Evolutionary conservation across 2,888 invertebrate species (phyloP).

Genomic region (Ypsolopha sequella): DNA sequence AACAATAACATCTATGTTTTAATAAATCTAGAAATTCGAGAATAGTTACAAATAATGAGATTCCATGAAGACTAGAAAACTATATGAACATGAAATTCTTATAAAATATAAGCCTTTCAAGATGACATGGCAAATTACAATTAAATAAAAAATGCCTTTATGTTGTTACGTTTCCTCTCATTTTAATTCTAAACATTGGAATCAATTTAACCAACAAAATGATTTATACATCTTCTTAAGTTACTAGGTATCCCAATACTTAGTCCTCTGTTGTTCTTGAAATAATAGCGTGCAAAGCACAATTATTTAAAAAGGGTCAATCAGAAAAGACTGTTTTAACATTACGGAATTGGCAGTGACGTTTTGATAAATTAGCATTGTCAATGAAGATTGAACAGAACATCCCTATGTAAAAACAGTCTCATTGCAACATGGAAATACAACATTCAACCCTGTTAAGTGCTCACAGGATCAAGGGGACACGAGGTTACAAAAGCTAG

Average conservation of each 20-base stretch:
- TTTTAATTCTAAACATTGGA: slow-evolving; percentile 59
- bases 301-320: slow-evolving; percentile 33
- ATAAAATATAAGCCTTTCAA: slow-evolving; percentile 67
- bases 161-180: slow-evolving; percentile 43
- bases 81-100: slow-evolving; percentile 69
- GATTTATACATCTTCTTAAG: slow-evolving; percentile 62
- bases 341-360: slow-evolving; percentile 15
- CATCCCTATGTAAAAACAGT: slow-evolving; percentile 35
- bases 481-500: slow-evolving; percentile 57
- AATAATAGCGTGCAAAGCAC: slow-evolving; percentile 37
- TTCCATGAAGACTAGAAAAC: slow-evolving; percentile 67
- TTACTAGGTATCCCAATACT: slow-evolving; percentile 60
- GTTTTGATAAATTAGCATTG: slow-evolving; percentile 5
- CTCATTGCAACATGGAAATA: slow-evolving; percentile 40
- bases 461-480: slow-evolving; percentile 62
- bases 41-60: slow-evolving; percentile 51
- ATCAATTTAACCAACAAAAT: slow-evolving; percentile 57
- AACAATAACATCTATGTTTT: slow-evolving; percentile 31
- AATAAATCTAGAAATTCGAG: slow-evolving; percentile 7
- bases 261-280: slow-evolving; percentile 45
- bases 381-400: not conserved
- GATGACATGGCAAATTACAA: slow-evolving; percentile 62
- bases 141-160: slow-evolving; percentile 49
- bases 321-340: slow-evolving; percentile 35
- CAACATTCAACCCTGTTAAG: slow-evolving; percentile 61